Percentiles rank a stretch among this genome's conserved stretches.
These are phyloP conservation scores for Calameuta idolon DNA, from an alignment of 2,888 invertebrate species.

Conservation along the genomic window DNA sequence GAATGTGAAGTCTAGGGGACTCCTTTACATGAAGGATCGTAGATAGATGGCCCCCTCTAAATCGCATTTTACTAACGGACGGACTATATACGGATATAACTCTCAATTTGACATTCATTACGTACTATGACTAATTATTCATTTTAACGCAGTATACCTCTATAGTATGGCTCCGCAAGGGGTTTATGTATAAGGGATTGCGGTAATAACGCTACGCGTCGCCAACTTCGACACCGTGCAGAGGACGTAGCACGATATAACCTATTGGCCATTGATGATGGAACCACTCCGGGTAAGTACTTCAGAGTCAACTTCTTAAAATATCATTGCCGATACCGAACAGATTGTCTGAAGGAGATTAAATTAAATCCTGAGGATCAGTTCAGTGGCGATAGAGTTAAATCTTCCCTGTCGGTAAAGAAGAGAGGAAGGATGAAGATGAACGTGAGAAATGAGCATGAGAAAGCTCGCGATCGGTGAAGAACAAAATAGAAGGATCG, in stretches of 20 bases:
- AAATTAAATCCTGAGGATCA: background rate
- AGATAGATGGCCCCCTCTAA: background rate
- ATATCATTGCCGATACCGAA: background rate
- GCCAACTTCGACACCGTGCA: background rate
- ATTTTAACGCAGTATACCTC: slow-evolving; percentile 13
- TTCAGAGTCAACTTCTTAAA: background rate
- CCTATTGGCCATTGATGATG: background rate
- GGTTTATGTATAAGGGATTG: slow-evolving; percentile 38
- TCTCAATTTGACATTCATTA: slow-evolving; percentile 16
- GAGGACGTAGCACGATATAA: background rate
- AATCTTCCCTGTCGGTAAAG: background rate
- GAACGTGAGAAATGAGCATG: background rate
- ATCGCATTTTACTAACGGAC: background rate
- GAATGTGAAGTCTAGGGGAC: background rate
- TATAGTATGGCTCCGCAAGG: slow-evolving; percentile 38
- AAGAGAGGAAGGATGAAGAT: background rate
- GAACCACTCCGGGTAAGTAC: background rate
- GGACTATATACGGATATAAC: slow-evolving; percentile 4
- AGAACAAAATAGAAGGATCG: background rate
- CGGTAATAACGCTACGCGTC: background rate
- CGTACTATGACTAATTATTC: slow-evolving; percentile 19
- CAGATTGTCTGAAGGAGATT: background rate
- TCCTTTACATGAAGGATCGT: background rate
- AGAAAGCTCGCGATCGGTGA: background rate
- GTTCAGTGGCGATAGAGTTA: background rate